Percentiles rank a stretch among this genome's conserved stretches.
Evolutionary conservation across 2,113 vertebrate species (phyloP).

Genomic region (Enhydra lutris): DNA sequence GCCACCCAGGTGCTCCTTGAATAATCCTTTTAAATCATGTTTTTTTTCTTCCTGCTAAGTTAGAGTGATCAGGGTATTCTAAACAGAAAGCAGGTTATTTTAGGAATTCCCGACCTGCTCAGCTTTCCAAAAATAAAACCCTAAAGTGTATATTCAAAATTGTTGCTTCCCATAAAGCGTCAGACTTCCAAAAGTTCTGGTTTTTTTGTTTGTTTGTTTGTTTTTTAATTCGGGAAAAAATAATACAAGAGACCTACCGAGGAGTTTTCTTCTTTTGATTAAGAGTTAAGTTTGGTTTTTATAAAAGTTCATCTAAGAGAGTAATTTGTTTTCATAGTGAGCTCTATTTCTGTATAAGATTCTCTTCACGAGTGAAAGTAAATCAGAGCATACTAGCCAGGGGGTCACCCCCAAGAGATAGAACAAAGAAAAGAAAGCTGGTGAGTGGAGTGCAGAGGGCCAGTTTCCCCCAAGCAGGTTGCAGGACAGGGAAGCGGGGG

Average conservation of each 20-base stretch:
- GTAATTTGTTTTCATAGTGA: neutral
- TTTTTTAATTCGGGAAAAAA: neutral
- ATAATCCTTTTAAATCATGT: neutral
- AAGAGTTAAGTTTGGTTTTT: neutral
- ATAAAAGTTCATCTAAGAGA: neutral
- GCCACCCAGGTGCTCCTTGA: neutral
- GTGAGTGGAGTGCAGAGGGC: neutral
- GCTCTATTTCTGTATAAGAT: neutral
- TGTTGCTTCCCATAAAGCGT: neutral
- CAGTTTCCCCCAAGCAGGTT: fast-evolving
- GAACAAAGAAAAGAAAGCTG: neutral
- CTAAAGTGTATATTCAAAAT: neutral
- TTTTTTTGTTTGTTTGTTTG: neutral
- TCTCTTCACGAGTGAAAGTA: neutral
- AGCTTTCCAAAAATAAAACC: constrained; percentile 36
- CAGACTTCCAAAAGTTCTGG: neutral
- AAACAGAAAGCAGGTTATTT: constrained; percentile 19
- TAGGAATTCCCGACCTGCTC: constrained; percentile 4
- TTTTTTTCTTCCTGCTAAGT: neutral
- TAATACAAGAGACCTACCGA: neutral
- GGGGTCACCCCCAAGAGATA: neutral
- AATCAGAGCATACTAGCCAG: neutral
- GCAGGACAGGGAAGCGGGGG: too few relatives aligned
- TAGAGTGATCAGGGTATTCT: neutral
- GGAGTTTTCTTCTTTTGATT: neutral